Evolutionary conservation across 2,888 invertebrate genomes (phyloP).

Genomic region (Ormyrus rosae): DNA sequence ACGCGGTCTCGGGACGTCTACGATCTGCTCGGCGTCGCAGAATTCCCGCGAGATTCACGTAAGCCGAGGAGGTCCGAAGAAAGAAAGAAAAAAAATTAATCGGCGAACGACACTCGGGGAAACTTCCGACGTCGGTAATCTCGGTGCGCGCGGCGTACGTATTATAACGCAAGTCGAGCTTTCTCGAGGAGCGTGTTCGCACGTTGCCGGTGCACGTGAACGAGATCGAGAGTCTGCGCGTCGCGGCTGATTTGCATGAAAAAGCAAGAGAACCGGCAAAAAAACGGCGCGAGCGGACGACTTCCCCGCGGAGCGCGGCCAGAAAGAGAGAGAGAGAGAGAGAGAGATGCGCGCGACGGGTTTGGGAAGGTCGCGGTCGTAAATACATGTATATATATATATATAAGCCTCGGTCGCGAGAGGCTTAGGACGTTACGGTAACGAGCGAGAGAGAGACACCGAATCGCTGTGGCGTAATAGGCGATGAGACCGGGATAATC

Average conservation of each 20-base stretch:
- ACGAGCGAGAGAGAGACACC: background rate
- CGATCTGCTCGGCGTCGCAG: no score
- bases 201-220: conserved; percentile 48
- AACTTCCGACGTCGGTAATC: background rate
- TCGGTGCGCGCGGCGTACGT: no score
- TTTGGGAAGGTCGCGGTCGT: conserved; percentile 23
- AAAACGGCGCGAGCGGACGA: background rate
- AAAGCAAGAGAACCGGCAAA: background rate
- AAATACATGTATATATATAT: background rate
- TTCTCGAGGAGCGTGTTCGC: background rate
- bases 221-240: background rate
- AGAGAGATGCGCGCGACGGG: background rate
- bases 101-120: conserved; percentile 12
- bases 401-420: no score
- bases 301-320: background rate
- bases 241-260: conserved; percentile 12
- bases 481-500: background rate
- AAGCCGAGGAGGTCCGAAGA: background rate
- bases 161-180: no score
- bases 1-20: no score
- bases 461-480: no score
- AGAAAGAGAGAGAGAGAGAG: no score
- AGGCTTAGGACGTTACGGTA: conserved; percentile 5
- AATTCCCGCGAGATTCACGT: conserved; percentile 24
- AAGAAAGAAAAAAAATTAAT: conserved; percentile 31